phyloP scores from a whole-genome alignment of 2,797 vertebrate genomes.

The Myoxocephalus aenaeus region DNA sequence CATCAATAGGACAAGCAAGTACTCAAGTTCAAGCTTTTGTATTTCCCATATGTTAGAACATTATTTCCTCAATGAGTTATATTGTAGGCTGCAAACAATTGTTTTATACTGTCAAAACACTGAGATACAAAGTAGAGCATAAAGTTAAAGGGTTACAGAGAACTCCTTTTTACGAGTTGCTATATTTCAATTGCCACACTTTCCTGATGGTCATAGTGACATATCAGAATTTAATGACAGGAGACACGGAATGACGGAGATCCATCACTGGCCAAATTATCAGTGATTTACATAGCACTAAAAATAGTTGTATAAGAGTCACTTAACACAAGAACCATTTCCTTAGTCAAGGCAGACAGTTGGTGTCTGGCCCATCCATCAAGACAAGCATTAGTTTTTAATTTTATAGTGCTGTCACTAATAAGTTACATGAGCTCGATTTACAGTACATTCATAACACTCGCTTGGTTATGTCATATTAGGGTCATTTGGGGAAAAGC shows the following conservation, averaged over 20 bases:
- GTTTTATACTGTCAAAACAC: conserved; percentile 11
- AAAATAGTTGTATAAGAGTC: conserved; percentile 90
- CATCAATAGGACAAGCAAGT: conserved; percentile 73
- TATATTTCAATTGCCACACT: conserved; percentile 79
- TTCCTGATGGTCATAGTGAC: conserved; percentile 86
- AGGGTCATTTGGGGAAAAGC: conserved; percentile 32
- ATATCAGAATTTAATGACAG: conserved; percentile 89
- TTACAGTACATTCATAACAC: conserved; percentile 74
- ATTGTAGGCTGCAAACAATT: neutral
- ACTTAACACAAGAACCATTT: conserved; percentile 88
- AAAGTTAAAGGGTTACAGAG: conserved; percentile 57
- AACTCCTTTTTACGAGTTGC: conserved; percentile 78
- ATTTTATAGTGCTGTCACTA: conserved; percentile 82
- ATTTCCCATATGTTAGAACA: conserved; percentile 2
- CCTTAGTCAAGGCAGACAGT: conserved; percentile 85
- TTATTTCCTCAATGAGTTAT: neutral
- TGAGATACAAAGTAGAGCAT: conserved; percentile 37
- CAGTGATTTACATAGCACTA: conserved; percentile 90
- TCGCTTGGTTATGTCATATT: conserved; percentile 62
- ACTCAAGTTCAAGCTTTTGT: conserved; percentile 5
- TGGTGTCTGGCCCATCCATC: conserved; percentile 82
- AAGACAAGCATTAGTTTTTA: conserved; percentile 85
- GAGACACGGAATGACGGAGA: conserved; percentile 80
- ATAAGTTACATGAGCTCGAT: conserved; percentile 74
- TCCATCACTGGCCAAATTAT: conserved; percentile 85